A percentile compares a stretch with the other conserved stretches of the same genome.
These are phyloP conservation scores for Mormyrops boulengeri DNA, from an alignment of 2,797 vertebrate species.

Conservation along the genomic window DNA sequence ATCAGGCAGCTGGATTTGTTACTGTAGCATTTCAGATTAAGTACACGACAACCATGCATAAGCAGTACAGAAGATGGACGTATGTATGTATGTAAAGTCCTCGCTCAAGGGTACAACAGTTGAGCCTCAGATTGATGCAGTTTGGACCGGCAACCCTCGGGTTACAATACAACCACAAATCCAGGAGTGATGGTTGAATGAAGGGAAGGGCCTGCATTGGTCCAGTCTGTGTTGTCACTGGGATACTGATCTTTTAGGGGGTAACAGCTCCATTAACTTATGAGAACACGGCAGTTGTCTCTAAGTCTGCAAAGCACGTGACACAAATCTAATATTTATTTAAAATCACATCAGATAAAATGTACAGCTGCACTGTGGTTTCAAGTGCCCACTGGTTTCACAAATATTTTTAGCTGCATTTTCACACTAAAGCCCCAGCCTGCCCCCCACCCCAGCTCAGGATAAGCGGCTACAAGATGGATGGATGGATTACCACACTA, in stretches of 20 bases:
- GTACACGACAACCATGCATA: background rate
- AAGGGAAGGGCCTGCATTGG: background rate
- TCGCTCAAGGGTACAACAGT: background rate
- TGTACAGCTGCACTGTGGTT: background rate
- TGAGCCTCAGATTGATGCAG: background rate
- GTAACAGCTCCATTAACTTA: background rate
- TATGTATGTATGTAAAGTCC: background rate
- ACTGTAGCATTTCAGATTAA: background rate
- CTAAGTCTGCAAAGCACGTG: background rate
- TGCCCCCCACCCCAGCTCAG: background rate
- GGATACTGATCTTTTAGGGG: background rate
- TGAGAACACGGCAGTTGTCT: background rate
- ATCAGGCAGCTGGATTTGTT: background rate
- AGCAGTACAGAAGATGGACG: background rate
- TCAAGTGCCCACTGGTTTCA: background rate
- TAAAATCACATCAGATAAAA: background rate
- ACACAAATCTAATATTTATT: background rate
- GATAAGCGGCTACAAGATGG: background rate
- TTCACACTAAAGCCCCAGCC: background rate
- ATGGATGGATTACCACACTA: background rate
- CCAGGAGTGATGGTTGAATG: background rate
- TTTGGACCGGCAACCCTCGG: background rate
- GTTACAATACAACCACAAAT: background rate
- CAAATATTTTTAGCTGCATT: constrained; percentile 3
- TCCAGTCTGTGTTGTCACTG: background rate